A percentile compares a stretch with the other conserved stretches of the same genome.
Conservation (phyloP, 2,888 invertebrate species). For the Tetranychus piercei region DNA sequence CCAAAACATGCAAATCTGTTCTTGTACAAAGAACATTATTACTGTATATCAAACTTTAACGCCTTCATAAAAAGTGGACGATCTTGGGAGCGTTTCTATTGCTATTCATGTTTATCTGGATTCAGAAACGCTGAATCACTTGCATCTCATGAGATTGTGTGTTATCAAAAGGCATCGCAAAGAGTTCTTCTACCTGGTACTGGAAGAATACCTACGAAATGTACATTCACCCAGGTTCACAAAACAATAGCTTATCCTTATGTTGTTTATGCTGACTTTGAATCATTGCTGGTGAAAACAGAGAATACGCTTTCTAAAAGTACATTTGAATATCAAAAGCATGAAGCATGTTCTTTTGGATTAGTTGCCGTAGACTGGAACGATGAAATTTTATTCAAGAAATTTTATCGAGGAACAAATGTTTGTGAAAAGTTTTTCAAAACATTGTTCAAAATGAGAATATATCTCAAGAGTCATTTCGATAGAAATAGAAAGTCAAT, state of each 20-base stretch:
- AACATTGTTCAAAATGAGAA: background rate
- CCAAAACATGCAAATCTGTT: background rate
- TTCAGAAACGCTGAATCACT: background rate
- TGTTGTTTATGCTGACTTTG: constrained; percentile 12
- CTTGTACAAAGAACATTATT: background rate
- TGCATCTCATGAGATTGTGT: background rate
- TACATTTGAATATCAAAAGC: background rate
- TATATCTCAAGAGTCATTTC: background rate
- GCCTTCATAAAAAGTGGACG: background rate
- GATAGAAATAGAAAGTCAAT: background rate
- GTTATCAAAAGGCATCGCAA: background rate
- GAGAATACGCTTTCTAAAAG: background rate
- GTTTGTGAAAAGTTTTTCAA: background rate
- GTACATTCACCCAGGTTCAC: background rate
- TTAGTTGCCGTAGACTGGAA: background rate
- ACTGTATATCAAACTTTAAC: background rate
- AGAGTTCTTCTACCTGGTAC: background rate
- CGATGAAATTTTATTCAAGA: background rate
- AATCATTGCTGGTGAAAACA: background rate
- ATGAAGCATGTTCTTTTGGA: background rate
- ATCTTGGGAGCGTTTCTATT: too few species aligned
- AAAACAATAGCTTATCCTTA: background rate
- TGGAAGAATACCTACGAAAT: background rate
- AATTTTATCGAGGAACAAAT: background rate
- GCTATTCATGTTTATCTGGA: too few species aligned